These are phyloP conservation scores for Montipora sp. DNA, from an alignment of 64 coral and sea anemone species.

Conservation along the genomic window DNA sequence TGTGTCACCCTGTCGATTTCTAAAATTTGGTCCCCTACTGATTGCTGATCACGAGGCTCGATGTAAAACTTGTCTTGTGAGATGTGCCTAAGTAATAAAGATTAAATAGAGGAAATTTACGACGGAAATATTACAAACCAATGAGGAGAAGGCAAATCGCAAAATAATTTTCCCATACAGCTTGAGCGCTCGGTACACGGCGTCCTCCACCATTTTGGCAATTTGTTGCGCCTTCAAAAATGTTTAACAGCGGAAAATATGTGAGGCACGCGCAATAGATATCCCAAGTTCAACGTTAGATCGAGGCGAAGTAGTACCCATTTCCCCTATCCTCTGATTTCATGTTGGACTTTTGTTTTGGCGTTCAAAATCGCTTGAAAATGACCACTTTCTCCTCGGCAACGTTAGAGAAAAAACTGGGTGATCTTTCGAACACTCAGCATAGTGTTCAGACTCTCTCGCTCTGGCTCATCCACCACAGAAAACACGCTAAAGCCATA, in stretches of 20 bases:
- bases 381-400: slow-evolving; percentile 93
- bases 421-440: slow-evolving; percentile 94
- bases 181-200: slow-evolving; percentile 25
- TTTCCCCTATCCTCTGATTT: background rate
- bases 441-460: slow-evolving; percentile 99
- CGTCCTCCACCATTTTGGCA: slow-evolving; percentile 49
- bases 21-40: slow-evolving; percentile 83
- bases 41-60: slow-evolving; percentile 87
- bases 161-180: slow-evolving; percentile 13
- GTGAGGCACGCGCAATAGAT: background rate
- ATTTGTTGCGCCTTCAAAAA: background rate
- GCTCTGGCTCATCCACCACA: slow-evolving; percentile 97
- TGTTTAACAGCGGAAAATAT: background rate
- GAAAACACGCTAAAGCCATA: slow-evolving; percentile 95
- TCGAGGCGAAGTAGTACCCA: slow-evolving; percentile 29
- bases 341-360: background rate
- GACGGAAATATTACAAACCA: background rate
- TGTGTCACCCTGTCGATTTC: slow-evolving; percentile 95
- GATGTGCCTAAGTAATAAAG: slow-evolving; percentile 78
- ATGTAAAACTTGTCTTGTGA: slow-evolving; percentile 94
- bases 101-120: background rate
- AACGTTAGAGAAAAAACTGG: slow-evolving; percentile 96
- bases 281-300: too few species aligned
- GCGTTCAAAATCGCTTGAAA: background rate
- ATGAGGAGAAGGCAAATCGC: background rate